Evolutionary conservation across 2,113 vertebrate species (phyloP).

Genomic region (Hipposideros armiger): DNA sequence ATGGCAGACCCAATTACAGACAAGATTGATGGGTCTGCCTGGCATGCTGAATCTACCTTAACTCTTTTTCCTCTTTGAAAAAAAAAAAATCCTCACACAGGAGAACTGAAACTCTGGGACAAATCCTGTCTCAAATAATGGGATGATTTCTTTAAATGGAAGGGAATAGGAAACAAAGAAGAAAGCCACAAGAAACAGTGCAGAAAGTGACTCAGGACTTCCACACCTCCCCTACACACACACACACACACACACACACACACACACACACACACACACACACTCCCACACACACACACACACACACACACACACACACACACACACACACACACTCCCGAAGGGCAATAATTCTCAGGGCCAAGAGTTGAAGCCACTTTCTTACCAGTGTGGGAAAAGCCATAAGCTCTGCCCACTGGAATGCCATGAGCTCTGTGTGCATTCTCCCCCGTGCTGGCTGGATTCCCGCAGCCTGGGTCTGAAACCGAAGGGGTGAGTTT

Average conservation of each 20-base stretch:
- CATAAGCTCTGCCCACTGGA: not conserved
- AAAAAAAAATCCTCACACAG: not conserved
- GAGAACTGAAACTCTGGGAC: constrained; percentile 1
- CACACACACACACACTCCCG: not conserved
- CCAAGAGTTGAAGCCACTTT: constrained; percentile 9
- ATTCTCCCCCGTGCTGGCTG: not conserved
- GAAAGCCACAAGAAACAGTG: constrained; percentile 21
- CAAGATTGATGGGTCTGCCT: constrained; percentile 64
- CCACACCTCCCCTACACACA: not conserved
- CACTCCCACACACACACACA: too few relatives aligned
- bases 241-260: not conserved
- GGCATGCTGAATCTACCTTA: not conserved
- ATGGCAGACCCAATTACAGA: constrained; percentile 73
- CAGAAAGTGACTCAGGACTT: constrained; percentile 41
- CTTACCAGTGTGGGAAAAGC: constrained; percentile 30
- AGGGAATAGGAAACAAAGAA: constrained; percentile 5
- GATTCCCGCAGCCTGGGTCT: not conserved
- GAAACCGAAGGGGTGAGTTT: not conserved
- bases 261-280: not conserved
- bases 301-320: not conserved
- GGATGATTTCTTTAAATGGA: constrained; percentile 39
- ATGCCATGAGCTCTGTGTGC: not conserved
- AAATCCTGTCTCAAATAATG: constrained; percentile 44
- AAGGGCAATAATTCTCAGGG: constrained; percentile 27
- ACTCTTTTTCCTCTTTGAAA: not conserved